phyloP scores from a whole-genome alignment of 30 jellyfish, hydroid and myxozoan genomes.

The Mastigias papua region DNA sequence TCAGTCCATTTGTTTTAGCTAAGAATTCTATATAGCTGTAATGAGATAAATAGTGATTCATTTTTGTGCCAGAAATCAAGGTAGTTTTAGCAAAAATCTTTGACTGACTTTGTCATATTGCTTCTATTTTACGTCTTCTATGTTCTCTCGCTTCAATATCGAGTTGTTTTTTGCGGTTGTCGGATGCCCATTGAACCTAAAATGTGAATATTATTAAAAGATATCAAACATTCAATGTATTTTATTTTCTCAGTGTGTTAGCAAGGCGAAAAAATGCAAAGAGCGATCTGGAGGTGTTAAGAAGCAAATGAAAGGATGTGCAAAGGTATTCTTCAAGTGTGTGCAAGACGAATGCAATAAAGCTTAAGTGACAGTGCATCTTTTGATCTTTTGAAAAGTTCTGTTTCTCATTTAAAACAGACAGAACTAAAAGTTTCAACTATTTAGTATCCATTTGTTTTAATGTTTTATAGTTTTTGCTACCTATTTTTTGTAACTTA shows the following conservation, averaged over 20 bases:
- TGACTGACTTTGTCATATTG: no score
- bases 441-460: no score
- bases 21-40: no score
- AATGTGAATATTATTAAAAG: no score
- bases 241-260: conserved; percentile 10
- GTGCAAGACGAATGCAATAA: conserved; percentile 22
- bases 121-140: no score
- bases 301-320: conserved; percentile 30
- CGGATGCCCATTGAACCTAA: no score
- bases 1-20: no score
- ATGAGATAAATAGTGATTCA: no score
- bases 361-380: neutral
- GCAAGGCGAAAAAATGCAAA: conserved; percentile 17
- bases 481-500: neutral
- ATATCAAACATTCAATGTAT: neutral
- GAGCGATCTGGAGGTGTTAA: conserved; percentile 7
- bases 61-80: no score
- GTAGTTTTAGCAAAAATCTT: no score
- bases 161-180: no score
- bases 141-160: no score
- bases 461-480: neutral
- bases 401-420: neutral
- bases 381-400: neutral
- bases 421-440: neutral
- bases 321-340: conserved; percentile 38